Evolutionary conservation across 2,888 invertebrate genomes (phyloP).

Genomic region (Ochropleura leucogaster): DNA sequence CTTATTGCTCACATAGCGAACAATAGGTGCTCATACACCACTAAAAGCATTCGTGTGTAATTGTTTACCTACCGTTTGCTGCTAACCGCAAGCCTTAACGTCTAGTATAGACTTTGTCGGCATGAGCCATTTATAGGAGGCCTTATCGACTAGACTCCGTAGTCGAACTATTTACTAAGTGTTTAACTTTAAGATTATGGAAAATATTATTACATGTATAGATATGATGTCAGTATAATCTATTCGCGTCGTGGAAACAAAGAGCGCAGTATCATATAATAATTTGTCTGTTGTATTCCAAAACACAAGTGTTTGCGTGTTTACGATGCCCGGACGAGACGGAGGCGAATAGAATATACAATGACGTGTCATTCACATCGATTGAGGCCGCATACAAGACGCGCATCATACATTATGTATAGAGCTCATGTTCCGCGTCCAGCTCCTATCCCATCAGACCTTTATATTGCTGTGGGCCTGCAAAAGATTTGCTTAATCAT

Average conservation of each 20-base stretch:
- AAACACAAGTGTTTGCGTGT: slow-evolving; percentile 87
- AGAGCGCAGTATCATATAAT: slow-evolving; percentile 66
- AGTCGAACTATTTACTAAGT: slow-evolving; percentile 17
- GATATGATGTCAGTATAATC: slow-evolving; percentile 1
- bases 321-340: slow-evolving; percentile 86
- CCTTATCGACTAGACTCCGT: slow-evolving; percentile 33
- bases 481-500: slow-evolving; percentile 54
- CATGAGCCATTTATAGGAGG: slow-evolving; percentile 50
- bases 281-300: slow-evolving; percentile 81
- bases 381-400: slow-evolving; percentile 88
- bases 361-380: slow-evolving; percentile 89
- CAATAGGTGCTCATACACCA: slow-evolving; percentile 78
- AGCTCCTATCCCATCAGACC: slow-evolving; percentile 72
- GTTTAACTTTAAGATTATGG: slow-evolving; percentile 9
- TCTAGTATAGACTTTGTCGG: slow-evolving; percentile 63
- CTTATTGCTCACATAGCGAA: slow-evolving; percentile 74
- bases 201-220: background rate
- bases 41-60: slow-evolving; percentile 80
- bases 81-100: slow-evolving; percentile 71
- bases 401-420: slow-evolving; percentile 85
- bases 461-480: slow-evolving; percentile 70
- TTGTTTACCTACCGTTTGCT: slow-evolving; percentile 77
- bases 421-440: slow-evolving; percentile 79
- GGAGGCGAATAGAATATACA: slow-evolving; percentile 88
- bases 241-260: slow-evolving; percentile 37